Base-by-base conservation (phyloP, 2,888 invertebrate species). In the Endomychus coccineus region DNA sequence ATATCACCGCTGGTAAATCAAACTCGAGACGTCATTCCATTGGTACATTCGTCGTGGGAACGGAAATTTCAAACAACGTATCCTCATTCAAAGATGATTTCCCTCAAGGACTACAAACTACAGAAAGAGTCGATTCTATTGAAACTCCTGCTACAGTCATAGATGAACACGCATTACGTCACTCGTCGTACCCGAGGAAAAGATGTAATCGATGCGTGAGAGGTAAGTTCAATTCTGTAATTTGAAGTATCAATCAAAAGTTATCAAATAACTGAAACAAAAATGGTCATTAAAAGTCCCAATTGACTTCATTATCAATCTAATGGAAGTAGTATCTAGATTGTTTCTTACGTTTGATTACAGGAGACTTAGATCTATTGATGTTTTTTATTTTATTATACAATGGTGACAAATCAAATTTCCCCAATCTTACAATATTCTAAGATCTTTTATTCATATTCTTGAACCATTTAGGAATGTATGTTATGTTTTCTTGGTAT, bases 21-120 rank as follows among this genome's bases (percentile, higher is more conserved):
- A 40, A 40, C 16, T 64, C 73, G 30, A 58, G 73, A 21, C 68
- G 83, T 43, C 82, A 82, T 55, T 81, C 81, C 0, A 78, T 81
- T 11, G 78, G 81, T 4, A 77, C 78, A 1, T 80, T 79, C 53
- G 59, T 77, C 30, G 63, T 71, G 2, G 71, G 71, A 2, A 73
- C 61, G 17, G 59, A 61, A 34, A 45, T 62, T 16, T 70, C 54
- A 1, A 43, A 50, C 10, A 63, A 60, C 40, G 50, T 55, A 3
- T 59, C 54, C 3, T 51, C 59, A 2, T 53, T 52, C 7, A 50
- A 54, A 5, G 52, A 49, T 27, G 62, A 57, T 42, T 64, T 61
- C 35, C 55, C 60, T 1, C 55, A 56, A 33, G 54, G 51, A 3
- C 7, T 13, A 15, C 17, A 9, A 5, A 15, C 14, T 11, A 14